These are phyloP conservation scores for rabbit (Oryctolagus cuniculus) DNA, from an alignment of 2,113 vertebrate species.

Conservation along the genomic window DNA sequence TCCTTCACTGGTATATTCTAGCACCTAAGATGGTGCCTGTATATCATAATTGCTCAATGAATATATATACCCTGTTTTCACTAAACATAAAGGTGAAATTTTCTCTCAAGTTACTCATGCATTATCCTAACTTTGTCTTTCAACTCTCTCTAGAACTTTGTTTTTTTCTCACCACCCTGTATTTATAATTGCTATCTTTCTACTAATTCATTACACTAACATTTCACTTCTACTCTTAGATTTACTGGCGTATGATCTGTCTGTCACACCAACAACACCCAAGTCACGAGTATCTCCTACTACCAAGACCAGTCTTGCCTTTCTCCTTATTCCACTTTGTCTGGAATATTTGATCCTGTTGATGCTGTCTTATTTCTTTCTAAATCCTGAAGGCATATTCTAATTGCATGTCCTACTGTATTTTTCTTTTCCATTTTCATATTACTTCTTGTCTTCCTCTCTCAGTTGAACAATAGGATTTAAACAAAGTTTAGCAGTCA, in stretches of 20 bases:
- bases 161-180: not conserved
- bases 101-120: not conserved
- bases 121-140: not conserved
- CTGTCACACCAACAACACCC: not conserved
- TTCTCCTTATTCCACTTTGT: not conserved
- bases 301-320: not conserved
- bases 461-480: not conserved
- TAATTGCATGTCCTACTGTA: not conserved
- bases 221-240: not conserved
- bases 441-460: not conserved
- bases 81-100: not conserved
- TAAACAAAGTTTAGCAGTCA: conserved; percentile 25
- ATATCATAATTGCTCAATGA: not conserved
- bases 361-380: not conserved
- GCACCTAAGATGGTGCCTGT: not conserved
- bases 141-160: not conserved
- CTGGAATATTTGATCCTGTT: not conserved
- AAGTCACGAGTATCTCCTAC: not conserved
- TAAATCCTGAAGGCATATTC: not conserved
- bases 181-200: not conserved
- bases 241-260: not conserved
- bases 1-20: not conserved
- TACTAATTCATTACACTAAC: not conserved
- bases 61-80: not conserved
- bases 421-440: conserved; percentile 24